These are phyloP conservation scores for Lamellibrachia columna DNA, from an alignment of 2,888 invertebrate species.

Conservation along the genomic window DNA sequence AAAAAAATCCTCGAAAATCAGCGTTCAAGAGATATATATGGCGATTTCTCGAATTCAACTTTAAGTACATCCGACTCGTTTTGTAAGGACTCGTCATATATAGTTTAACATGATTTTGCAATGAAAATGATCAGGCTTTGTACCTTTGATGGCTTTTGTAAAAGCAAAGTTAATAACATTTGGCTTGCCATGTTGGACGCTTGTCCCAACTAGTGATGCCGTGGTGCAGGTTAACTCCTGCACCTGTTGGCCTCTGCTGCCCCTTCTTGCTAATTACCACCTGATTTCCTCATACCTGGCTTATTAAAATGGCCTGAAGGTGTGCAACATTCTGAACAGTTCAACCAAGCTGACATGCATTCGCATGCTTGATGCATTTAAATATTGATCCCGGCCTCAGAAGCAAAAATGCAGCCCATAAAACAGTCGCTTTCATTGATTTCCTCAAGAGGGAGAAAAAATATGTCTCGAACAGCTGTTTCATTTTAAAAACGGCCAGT, in stretches of 20 bases:
- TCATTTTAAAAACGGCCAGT: not conserved
- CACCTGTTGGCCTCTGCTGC: not conserved
- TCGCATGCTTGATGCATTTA: not conserved
- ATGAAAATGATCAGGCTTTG: not conserved
- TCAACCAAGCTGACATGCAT: not conserved
- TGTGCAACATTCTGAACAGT: not conserved
- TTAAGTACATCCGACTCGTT: too few species aligned
- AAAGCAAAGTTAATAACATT: not conserved
- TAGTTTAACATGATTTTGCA: not conserved
- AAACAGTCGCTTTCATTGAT: not conserved
- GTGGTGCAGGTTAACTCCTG: not conserved
- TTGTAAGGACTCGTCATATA: too few species aligned
- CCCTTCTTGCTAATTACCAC: not conserved
- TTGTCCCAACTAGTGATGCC: not conserved
- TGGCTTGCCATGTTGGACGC: not conserved
- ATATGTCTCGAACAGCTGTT: not conserved
- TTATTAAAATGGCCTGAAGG: not conserved
- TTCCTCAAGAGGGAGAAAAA: not conserved
- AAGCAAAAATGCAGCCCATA: not conserved
- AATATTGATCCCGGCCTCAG: slow-evolving; percentile 4
- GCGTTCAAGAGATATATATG: too few species aligned
- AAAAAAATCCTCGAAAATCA: too few species aligned
- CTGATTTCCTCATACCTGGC: slow-evolving; percentile 12
- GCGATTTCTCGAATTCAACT: too few species aligned
- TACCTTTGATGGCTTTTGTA: not conserved